Percentiles rank a stretch among this genome's conserved stretches.
These are phyloP conservation scores for Enteromius treurensis DNA, from an alignment of 2,797 vertebrate species.

Conservation along the genomic window DNA sequence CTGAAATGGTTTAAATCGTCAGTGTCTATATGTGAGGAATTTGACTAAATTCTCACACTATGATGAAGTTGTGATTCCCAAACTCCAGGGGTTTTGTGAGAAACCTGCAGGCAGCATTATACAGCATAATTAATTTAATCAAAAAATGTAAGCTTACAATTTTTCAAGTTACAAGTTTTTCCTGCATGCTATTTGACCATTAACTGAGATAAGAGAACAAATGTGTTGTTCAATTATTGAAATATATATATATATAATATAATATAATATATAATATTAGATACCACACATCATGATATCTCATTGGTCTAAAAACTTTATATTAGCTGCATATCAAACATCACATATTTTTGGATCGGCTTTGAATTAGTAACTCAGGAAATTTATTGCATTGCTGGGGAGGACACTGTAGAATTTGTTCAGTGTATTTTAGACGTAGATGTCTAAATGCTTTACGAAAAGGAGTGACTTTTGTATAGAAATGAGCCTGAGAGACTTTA, in stretches of 20 bases:
- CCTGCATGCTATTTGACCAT: not conserved
- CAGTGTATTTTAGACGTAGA: not conserved
- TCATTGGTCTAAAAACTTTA: not conserved
- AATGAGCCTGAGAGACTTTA: constrained; percentile 12
- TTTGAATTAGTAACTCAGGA: not conserved
- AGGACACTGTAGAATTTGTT: not conserved
- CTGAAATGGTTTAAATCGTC: not conserved
- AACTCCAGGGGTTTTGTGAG: not conserved
- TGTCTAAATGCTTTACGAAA: not conserved
- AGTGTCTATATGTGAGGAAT: not conserved
- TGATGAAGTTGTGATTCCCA: no score
- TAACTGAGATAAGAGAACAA: not conserved
- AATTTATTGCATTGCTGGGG: not conserved
- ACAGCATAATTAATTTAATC: not conserved
- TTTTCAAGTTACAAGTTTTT: not conserved
- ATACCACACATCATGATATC: not conserved
- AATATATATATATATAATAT: not conserved
- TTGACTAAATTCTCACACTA: constrained; percentile 2
- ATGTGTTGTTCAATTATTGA: not conserved
- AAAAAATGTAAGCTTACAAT: not conserved
- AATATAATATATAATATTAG: not conserved
- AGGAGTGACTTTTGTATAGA: not conserved
- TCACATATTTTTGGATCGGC: not conserved
- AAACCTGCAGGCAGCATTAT: not conserved
- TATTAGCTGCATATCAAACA: not conserved